Percentiles rank a stretch among this genome's conserved stretches.
phyloP scores from a whole-genome alignment of 2,888 invertebrate genomes.

The Drosophila acutilabella region DNA sequence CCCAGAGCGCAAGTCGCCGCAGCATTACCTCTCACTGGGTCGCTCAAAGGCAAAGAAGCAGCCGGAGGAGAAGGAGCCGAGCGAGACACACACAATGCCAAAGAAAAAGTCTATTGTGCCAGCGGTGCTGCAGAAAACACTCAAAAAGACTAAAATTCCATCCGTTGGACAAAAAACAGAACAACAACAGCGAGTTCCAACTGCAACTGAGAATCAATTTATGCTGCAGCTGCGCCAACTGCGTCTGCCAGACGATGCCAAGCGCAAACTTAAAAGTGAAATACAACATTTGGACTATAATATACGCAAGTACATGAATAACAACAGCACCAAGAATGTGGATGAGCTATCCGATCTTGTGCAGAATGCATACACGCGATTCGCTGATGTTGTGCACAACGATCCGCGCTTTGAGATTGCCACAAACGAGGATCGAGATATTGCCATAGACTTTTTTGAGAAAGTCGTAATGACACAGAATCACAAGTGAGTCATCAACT shows the following conservation, averaged over 20 bases:
- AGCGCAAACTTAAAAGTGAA: constrained; percentile 82
- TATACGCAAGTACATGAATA: constrained; percentile 82
- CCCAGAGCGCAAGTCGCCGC: constrained; percentile 70
- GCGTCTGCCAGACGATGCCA: constrained; percentile 84
- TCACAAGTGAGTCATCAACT: constrained; percentile 88
- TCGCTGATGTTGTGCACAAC: constrained; percentile 82
- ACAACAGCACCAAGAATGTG: constrained; percentile 85
- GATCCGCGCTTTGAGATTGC: constrained; percentile 82
- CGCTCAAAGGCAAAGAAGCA: constrained; percentile 44
- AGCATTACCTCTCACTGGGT: constrained; percentile 56
- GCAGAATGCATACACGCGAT: constrained; percentile 92
- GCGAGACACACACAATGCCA: constrained; percentile 34
- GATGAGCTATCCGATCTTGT: constrained; percentile 96
- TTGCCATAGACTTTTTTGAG: constrained; percentile 96
- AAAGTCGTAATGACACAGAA: constrained; percentile 96
- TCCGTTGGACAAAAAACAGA: constrained; percentile 47
- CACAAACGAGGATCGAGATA: constrained; percentile 89
- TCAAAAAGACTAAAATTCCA: constrained; percentile 58
- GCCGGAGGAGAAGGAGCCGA: constrained; percentile 24
- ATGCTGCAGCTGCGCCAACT: constrained; percentile 82
- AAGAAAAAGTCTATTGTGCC: constrained; percentile 82
- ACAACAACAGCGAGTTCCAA: constrained; percentile 69
- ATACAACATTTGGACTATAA: constrained; percentile 83
- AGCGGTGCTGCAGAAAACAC: constrained; percentile 83
- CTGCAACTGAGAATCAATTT: constrained; percentile 82